Evolutionary conservation across 2,888 invertebrate genomes (phyloP).

Genomic region (Doris montereyensis): DNA sequence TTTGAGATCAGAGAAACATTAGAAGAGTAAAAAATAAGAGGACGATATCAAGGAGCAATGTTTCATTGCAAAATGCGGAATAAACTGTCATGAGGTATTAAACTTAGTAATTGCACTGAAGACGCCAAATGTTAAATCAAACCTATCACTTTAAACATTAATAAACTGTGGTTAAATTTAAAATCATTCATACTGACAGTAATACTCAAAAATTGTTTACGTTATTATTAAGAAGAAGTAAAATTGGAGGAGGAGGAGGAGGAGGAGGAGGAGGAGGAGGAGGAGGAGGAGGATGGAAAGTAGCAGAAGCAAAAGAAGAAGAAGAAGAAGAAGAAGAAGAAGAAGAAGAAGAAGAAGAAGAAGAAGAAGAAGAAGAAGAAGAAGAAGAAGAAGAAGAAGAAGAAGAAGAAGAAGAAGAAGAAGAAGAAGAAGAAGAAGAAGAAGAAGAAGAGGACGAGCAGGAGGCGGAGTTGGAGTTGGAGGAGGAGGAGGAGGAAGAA

Average conservation of each 20-base stretch:
- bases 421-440: slow-evolving; percentile 33
- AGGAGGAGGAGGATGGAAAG: not conserved
- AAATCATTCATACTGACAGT: no score
- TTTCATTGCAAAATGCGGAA: no score
- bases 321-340: not conserved
- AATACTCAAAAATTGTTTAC: no score
- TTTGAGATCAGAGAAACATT: no score
- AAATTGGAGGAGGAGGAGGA: not conserved
- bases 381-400: not conserved
- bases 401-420: not conserved
- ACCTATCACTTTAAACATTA: no score
- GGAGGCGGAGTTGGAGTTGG: not conserved
- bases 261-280: not conserved
- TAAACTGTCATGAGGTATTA: no score
- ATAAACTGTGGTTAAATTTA: no score
- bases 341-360: slow-evolving; percentile 12
- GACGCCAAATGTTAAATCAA: no score
- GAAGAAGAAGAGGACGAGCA: slow-evolving; percentile 14
- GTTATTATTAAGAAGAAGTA: no score
- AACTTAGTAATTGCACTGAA: no score
- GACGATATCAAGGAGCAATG: no score
- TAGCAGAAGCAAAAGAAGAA: not conserved
- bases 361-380: slow-evolving; percentile 1
- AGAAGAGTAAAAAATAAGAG: no score
- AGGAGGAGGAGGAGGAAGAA: not conserved